These are phyloP conservation scores for Iphiclides podalirius DNA, from an alignment of 2,888 invertebrate genomes.

Conservation along the genomic window DNA sequence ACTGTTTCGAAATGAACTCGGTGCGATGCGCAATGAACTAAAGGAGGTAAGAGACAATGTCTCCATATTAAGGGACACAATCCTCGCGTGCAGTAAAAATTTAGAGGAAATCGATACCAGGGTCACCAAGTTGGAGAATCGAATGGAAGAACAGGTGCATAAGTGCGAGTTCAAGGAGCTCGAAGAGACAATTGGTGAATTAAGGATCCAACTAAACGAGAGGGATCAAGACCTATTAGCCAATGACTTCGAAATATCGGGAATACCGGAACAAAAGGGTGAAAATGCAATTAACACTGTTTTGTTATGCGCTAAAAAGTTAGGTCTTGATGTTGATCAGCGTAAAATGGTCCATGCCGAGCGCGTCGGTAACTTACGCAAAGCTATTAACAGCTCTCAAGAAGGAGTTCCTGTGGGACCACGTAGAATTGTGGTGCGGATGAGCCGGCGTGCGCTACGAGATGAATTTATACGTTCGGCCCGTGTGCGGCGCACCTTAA, in stretches of 20 bases:
- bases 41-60: neutral
- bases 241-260: neutral
- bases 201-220: neutral
- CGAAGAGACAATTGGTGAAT: neutral
- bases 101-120: too few species aligned
- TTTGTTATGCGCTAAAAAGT: neutral
- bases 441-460: neutral
- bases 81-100: neutral
- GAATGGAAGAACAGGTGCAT: neutral
- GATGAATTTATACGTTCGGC: conserved; percentile 1
- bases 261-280: neutral
- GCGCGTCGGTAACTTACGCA: too few species aligned
- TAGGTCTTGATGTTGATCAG: neutral
- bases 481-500: conserved; percentile 7
- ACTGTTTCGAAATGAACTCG: neutral
- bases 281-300: neutral
- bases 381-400: too few species aligned
- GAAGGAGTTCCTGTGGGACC: too few species aligned
- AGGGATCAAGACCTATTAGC: neutral
- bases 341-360: too few species aligned
- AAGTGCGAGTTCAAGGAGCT: neutral
- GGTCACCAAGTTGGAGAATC: too few species aligned
- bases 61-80: neutral
- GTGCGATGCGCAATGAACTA: neutral
- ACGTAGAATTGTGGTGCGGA: too few species aligned